phyloP scores from a whole-genome alignment of 2,113 vertebrate species.

The Taxidea taxus region DNA sequence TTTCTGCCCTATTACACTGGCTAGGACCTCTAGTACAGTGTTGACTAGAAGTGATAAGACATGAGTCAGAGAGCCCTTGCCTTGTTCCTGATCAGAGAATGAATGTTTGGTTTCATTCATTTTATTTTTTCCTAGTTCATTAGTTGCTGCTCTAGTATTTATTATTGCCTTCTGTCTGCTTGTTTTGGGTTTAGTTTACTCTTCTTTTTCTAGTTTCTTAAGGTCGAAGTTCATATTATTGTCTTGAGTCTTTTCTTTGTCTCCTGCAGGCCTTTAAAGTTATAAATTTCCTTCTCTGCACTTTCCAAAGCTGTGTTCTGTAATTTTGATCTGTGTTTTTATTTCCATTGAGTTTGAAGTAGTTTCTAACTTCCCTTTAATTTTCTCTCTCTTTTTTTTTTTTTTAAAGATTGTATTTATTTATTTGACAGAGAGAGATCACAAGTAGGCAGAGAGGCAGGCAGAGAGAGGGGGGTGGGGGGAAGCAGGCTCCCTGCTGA shows the following conservation, averaged over 20 bases:
- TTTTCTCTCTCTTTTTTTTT: neutral
- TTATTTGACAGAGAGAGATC: too few relatives aligned
- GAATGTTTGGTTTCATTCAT: neutral
- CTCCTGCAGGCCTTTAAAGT: neutral
- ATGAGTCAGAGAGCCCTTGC: neutral
- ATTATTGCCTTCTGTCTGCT: neutral
- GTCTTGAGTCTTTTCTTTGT: neutral
- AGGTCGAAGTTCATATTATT: neutral
- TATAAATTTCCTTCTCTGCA: neutral
- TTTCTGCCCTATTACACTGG: neutral
- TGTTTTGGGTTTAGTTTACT: neutral
- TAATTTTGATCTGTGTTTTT: slow-evolving; percentile 30
- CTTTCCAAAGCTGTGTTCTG: neutral
- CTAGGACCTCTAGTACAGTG: neutral
- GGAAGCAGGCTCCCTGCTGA: too few relatives aligned
- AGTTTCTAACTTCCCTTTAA: neutral
- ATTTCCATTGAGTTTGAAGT: slow-evolving; percentile 21
- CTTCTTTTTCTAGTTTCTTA: slow-evolving; percentile 3
- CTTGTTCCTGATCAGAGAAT: neutral
- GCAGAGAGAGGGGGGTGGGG: too few relatives aligned
- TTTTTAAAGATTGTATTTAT: too few relatives aligned
- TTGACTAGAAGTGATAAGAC: neutral
- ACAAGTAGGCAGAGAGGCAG: too few relatives aligned
- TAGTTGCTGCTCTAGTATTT: slow-evolving; percentile 25
- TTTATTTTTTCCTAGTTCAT: neutral